A percentile compares a stretch with the other conserved stretches of the same genome.
Evolutionary conservation across 1,140 invertebrate genomes (phyloP).

Genomic region (Anagrus nilaparvatae): DNA sequence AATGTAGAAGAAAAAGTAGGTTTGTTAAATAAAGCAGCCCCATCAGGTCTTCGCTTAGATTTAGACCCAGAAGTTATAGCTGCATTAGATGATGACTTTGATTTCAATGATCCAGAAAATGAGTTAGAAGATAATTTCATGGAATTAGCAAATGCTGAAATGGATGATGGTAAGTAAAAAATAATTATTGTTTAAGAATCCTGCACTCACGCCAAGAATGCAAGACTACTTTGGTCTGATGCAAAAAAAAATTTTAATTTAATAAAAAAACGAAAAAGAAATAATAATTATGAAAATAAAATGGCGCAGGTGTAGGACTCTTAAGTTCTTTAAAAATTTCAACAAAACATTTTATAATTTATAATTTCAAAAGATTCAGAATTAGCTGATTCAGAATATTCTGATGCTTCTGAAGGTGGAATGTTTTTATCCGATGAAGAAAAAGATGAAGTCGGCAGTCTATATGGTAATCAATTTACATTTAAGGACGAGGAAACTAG

Average conservation of each 20-base stretch:
- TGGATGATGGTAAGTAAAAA: constrained; percentile 25
- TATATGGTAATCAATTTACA: constrained; percentile 35
- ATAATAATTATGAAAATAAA: constrained; percentile 1
- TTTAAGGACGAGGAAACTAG: constrained; percentile 70
- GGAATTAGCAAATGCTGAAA: constrained; percentile 53
- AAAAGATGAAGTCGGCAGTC: constrained; percentile 44
- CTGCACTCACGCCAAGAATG: too few relatives aligned
- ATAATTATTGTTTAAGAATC: too few relatives aligned
- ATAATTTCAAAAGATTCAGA: constrained; percentile 9
- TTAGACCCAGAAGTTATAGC: constrained; percentile 90
- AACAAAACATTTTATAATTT: constrained; percentile 3
- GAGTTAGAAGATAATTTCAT: constrained; percentile 87
- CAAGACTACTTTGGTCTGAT: too few relatives aligned
- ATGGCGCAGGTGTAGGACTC: too few relatives aligned
- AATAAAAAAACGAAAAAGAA: neutral
- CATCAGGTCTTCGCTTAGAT: constrained; percentile 63
- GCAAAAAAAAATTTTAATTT: too few relatives aligned
- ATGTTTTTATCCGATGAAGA: constrained; percentile 38
- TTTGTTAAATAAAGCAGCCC: constrained; percentile 80
- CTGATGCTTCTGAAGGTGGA: constrained; percentile 25
- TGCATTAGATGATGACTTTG: constrained; percentile 86
- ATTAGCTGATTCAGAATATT: constrained; percentile 21
- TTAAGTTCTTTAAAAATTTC: neutral
- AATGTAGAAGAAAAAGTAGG: constrained; percentile 80
- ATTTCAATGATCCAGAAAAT: constrained; percentile 74